Evolutionary conservation across 2,797 vertebrate species (phyloP).

Genomic region (Schizopygopsis pylzovi): DNA sequence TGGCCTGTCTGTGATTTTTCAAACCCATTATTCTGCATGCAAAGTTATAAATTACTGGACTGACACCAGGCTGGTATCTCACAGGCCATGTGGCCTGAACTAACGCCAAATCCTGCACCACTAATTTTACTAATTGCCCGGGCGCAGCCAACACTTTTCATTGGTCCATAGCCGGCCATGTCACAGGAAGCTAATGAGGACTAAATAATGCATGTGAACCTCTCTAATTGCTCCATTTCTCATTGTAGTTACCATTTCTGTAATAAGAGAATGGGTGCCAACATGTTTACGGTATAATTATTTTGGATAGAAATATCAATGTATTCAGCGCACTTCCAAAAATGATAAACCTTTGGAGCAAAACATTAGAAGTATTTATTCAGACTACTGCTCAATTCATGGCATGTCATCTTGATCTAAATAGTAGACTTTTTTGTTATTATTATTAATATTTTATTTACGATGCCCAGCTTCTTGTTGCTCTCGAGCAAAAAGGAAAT

Average conservation of each 20-base stretch:
- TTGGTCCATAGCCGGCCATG: conserved; percentile 81
- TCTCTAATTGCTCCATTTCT: conserved; percentile 85
- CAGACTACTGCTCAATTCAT: background rate
- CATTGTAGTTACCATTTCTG: conserved; percentile 82
- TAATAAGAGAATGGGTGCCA: conserved; percentile 78
- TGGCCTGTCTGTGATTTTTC: conserved; percentile 77
- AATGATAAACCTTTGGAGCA: conserved; percentile 31
- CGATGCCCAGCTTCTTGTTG: background rate
- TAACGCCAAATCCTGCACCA: conserved; percentile 83
- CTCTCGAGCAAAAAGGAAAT: background rate
- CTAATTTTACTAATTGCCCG: conserved; percentile 89
- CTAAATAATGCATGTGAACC: conserved; percentile 87
- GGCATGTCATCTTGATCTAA: background rate
- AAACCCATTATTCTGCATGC: conserved; percentile 81
- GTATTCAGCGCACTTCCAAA: conserved; percentile 48
- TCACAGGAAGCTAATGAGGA: conserved; percentile 86
- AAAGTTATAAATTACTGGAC: conserved; percentile 83
- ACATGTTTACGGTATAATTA: conserved; percentile 70
- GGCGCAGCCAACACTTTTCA: conserved; percentile 81
- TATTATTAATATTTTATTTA: background rate
- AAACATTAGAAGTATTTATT: conserved; percentile 31
- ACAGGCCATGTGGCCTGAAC: conserved; percentile 84
- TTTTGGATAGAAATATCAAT: conserved; percentile 73
- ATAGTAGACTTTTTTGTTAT: background rate
- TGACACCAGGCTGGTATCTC: conserved; percentile 84